A percentile compares a stretch with the other conserved stretches of the same genome.
Evolutionary conservation across 1,140 invertebrate species (phyloP).

Genomic region (Cyclina sinensis): DNA sequence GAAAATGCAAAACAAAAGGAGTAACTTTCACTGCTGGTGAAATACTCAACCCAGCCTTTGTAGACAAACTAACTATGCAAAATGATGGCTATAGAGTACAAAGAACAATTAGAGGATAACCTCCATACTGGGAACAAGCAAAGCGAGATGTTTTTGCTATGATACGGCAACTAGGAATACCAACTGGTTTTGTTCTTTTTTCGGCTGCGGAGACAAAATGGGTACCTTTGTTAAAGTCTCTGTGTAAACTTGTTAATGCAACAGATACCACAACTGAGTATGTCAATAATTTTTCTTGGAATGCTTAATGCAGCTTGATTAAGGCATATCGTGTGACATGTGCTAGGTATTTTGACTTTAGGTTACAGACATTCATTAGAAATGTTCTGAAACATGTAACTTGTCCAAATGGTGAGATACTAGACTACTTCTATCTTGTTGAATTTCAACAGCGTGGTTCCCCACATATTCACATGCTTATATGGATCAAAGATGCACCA

Average conservation of each 20-base stretch:
- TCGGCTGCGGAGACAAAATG: conserved; percentile 46
- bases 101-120: conserved; percentile 65
- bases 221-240: not conserved
- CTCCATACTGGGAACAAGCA: conserved; percentile 70
- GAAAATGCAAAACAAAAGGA: conserved; percentile 68
- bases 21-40: conserved; percentile 67
- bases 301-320: not conserved
- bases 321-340: conserved; percentile 55
- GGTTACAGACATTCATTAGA: conserved; percentile 40
- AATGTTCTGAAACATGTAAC: conserved; percentile 18
- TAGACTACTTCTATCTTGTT: conserved; percentile 79
- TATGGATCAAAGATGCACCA: conserved; percentile 84
- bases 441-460: conserved; percentile 87
- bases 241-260: not conserved
- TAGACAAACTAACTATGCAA: conserved; percentile 67
- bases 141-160: conserved; percentile 72
- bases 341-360: not conserved
- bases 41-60: conserved; percentile 28
- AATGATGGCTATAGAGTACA: conserved; percentile 72
- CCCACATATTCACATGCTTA: conserved; percentile 85
- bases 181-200: conserved; percentile 59
- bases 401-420: conserved; percentile 65
- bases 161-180: conserved; percentile 66
- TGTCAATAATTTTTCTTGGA: not conserved
- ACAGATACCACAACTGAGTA: not conserved